phyloP scores from a whole-genome alignment of 1,140 invertebrate species.

The Palaemon carinicauda region DNA sequence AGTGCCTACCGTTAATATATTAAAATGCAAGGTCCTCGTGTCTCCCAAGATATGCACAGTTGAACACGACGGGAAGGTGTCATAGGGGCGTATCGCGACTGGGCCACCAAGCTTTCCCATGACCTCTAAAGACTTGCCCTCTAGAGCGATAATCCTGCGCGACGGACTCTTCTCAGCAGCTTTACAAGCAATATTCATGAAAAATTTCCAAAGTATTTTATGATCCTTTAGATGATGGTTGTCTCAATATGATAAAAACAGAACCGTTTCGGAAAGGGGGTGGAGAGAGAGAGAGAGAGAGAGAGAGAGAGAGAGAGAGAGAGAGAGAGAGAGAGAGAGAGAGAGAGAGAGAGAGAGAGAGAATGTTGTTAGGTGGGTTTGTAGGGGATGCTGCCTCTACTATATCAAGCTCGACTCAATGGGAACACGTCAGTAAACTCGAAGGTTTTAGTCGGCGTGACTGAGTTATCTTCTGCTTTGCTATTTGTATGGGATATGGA shows the following conservation, averaged over 20 bases:
- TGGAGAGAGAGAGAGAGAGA: neutral
- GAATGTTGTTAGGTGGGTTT: neutral
- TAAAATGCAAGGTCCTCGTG: conserved; percentile 54
- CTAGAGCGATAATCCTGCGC: neutral
- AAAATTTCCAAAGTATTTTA: conserved; percentile 52
- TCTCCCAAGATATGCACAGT: conserved; percentile 55
- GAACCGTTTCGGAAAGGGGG: conserved; percentile 12
- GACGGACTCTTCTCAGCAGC: neutral
- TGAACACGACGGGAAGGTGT: conserved; percentile 43
- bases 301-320: neutral
- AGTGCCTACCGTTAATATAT: conserved; percentile 54
- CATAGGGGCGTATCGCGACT: neutral
- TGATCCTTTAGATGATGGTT: conserved; percentile 52
- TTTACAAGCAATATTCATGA: conserved; percentile 46
- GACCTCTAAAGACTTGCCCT: neutral
- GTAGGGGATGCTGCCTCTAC: neutral
- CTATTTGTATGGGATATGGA: too few species aligned
- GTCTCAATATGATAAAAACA: conserved; percentile 57
- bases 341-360: neutral
- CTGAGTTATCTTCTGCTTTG: too few species aligned
- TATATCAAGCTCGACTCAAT: too few species aligned
- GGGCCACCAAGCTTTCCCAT: neutral
- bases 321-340: neutral
- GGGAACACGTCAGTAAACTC: too few species aligned
- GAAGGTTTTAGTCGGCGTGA: too few species aligned